Conservation (phyloP, 2,888 invertebrate genomes). For the Melanchra persicariae region DNA sequence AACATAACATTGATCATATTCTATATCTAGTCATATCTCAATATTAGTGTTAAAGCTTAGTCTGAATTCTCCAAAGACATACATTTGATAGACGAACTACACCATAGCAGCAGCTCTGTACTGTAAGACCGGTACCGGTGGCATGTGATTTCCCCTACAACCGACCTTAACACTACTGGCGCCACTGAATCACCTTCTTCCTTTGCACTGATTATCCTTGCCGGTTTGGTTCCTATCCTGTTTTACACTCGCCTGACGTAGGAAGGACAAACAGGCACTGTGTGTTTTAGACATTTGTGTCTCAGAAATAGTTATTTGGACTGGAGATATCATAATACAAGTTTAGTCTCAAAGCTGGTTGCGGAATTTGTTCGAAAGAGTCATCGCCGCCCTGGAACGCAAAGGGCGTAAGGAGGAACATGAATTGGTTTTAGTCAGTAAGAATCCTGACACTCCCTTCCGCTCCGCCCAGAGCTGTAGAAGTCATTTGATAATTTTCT, state of each 20-base stretch:
- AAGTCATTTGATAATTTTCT: too few relatives aligned
- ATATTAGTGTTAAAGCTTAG: neutral
- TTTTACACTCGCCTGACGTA: constrained; percentile 50
- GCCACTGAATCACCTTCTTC: constrained; percentile 84
- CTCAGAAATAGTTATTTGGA: neutral
- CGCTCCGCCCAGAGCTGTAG: too few relatives aligned
- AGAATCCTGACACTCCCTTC: too few relatives aligned
- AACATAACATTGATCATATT: too few relatives aligned
- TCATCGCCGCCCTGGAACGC: too few relatives aligned
- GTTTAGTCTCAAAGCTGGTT: too few relatives aligned
- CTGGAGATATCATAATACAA: neutral
- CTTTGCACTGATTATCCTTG: constrained; percentile 88
- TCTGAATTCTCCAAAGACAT: too few relatives aligned
- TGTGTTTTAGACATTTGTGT: neutral
- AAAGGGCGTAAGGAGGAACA: too few relatives aligned
- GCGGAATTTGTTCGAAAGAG: too few relatives aligned
- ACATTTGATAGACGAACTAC: neutral
- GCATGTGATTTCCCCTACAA: constrained; percentile 28
- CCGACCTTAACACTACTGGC: constrained; percentile 72
- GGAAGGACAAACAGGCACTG: neutral
- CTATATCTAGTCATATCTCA: neutral
- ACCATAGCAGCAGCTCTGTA: neutral
- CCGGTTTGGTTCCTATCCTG: constrained; percentile 82
- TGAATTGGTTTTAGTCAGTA: too few relatives aligned
- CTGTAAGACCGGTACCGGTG: neutral